These are phyloP conservation scores for Tinamus guttatus DNA, from an alignment of 2,113 vertebrate genomes.

Conservation along the genomic window DNA sequence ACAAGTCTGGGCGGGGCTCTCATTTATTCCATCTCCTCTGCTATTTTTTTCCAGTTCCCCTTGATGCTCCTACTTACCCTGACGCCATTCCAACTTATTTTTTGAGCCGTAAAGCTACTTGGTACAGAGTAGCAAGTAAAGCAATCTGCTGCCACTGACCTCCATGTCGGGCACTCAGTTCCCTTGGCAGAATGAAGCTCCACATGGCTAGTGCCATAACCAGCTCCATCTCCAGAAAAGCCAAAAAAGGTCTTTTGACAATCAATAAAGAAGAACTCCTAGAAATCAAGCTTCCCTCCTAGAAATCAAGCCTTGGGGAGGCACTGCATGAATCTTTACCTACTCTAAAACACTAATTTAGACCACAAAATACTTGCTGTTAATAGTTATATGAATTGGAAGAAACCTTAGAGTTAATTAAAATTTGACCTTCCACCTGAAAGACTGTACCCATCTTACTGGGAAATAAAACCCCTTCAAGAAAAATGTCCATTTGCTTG, in stretches of 20 bases:
- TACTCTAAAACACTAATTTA: background rate
- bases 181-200: background rate
- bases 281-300: slow-evolving; percentile 28
- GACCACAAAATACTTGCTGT: background rate
- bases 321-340: background rate
- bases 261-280: background rate
- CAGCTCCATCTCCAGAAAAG: background rate
- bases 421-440: background rate
- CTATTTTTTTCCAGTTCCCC: background rate
- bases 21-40: background rate
- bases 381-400: background rate
- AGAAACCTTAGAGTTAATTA: background rate
- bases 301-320: background rate
- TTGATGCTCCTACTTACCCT: background rate
- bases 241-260: background rate
- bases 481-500: background rate
- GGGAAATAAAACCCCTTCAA: background rate
- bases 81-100: background rate
- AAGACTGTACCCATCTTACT: background rate
- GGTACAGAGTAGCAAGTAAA: background rate
- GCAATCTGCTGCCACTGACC: background rate
- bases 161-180: background rate
- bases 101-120: background rate
- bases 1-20: slow-evolving; percentile 35
- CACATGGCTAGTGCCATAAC: background rate